phyloP scores from a whole-genome alignment of 2,888 invertebrate genomes.

The Temnothorax unifasciatus region DNA sequence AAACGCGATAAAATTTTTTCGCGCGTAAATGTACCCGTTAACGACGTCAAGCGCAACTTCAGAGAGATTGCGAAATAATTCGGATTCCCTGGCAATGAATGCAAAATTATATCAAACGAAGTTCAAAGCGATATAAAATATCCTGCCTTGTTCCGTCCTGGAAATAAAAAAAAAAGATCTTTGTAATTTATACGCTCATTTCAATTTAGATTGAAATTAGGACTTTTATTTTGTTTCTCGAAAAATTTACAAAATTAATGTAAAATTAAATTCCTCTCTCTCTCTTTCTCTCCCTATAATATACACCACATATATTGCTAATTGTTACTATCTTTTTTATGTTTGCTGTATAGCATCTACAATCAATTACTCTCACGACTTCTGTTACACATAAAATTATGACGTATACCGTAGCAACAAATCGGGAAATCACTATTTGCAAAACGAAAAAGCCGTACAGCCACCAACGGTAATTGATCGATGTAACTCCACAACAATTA shows the following conservation, averaged over 20 bases:
- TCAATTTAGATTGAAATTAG: conserved; percentile 54
- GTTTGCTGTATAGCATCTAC: neutral
- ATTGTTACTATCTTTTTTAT: conserved; percentile 3
- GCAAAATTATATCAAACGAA: conserved; percentile 58
- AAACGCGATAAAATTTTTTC: conserved; percentile 57
- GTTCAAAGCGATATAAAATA: conserved; percentile 56
- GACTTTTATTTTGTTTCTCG: conserved; percentile 48
- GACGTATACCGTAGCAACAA: neutral
- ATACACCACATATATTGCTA: neutral
- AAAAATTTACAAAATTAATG: conserved; percentile 45
- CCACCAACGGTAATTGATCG: conserved; percentile 26
- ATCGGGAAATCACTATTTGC: neutral
- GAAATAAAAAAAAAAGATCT: conserved; percentile 46
- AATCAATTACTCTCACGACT: neutral
- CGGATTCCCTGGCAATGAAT: conserved; percentile 56
- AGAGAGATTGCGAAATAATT: conserved; percentile 59
- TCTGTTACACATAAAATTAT: neutral
- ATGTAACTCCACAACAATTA: conserved; percentile 49
- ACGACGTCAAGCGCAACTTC: conserved; percentile 53
- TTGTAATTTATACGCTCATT: conserved; percentile 45
- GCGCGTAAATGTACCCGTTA: conserved; percentile 54
- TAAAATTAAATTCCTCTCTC: conserved; percentile 52
- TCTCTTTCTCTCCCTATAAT: neutral
- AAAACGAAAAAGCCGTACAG: neutral
- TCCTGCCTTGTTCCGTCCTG: conserved; percentile 24